phyloP scores from a whole-genome alignment of 2,888 invertebrate species.

The Drosophila gaucha region DNA sequence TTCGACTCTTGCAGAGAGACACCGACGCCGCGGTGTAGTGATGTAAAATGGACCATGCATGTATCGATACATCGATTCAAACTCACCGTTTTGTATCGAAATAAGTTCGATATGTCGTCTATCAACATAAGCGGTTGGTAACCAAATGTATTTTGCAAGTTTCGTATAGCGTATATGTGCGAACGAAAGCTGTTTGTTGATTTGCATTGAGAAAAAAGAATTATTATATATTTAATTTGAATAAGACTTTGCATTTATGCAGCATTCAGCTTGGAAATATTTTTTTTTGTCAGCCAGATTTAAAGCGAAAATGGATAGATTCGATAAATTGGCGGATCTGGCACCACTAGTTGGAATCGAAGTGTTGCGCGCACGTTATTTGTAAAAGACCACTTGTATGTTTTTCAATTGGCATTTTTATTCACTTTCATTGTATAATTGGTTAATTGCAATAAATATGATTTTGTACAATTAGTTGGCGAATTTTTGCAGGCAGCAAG shows the following conservation, averaged over 20 bases:
- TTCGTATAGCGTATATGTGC: neutral
- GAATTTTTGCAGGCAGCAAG: slow-evolving; percentile 62
- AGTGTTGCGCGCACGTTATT: neutral
- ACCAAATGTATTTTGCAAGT: neutral
- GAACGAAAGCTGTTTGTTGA: no score
- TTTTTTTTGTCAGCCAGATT: no score
- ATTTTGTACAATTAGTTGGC: slow-evolving; percentile 73
- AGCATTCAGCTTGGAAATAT: no score
- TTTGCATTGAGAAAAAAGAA: no score
- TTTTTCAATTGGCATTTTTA: slow-evolving; percentile 56
- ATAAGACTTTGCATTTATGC: no score
- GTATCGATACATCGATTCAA: slow-evolving; percentile 7
- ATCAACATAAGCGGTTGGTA: neutral
- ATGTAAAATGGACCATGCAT: slow-evolving; percentile 32
- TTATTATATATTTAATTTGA: no score
- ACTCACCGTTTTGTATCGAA: neutral
- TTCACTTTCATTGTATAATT: slow-evolving; percentile 58
- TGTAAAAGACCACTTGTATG: neutral
- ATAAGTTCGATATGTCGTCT: neutral
- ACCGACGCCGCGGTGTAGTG: slow-evolving; percentile 47
- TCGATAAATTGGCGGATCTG: neutral
- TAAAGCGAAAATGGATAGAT: no score
- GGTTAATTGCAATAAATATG: slow-evolving; percentile 63
- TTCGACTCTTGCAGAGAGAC: slow-evolving; percentile 13
- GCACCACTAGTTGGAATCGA: neutral